Base-by-base conservation (phyloP, 2,113 vertebrate species). In the Aplodontia rufa region DNA sequence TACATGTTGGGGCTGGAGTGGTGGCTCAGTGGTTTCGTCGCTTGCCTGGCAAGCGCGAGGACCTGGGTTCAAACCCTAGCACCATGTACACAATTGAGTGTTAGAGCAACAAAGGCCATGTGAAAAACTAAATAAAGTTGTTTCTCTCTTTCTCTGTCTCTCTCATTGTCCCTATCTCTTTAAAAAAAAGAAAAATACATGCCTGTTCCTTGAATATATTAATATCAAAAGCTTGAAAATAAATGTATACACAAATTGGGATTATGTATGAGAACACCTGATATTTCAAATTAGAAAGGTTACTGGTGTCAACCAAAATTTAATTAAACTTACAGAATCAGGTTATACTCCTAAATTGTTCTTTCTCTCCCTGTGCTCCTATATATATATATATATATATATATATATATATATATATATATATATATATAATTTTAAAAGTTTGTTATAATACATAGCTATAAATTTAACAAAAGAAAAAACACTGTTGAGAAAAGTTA, bases 401-500 rank as follows among this genome's bases (percentile, higher is more conserved):
- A 53, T 2, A 53, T 20, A 53, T 51, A 51, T 51, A 53, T 19
- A 53, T 19, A 53, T 53, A 3, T 53, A 53, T 1, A 53, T 16
- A 53, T 16, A 16, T 16, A 53, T 2, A 53, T 20, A 53, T 80
- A 40, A 53, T 76, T 94, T 69, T 13, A 69, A 78, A 91, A 79
- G 17, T 92, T 60, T n/a, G 2, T 51, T 69, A 5, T 53, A 58
- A 89, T 62, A 40, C 20, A n/a, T 13, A 60, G 35, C 8, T 22
- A 85, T 53, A 69, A 24, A 51, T 71, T 95, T 71, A 92, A 71
- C 45, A 58, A 71, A 84, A 80, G 37, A 64, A 71, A 92, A 71
- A 58, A 74, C 5, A 7, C 30, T 74, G 2, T 28, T 69, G 10
- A 58, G 14, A 78, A 75, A 60, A 82, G 58, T 49, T 64, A 55